phyloP scores from a whole-genome alignment of 2,797 vertebrate species.

The Psittacula derbiana region DNA sequence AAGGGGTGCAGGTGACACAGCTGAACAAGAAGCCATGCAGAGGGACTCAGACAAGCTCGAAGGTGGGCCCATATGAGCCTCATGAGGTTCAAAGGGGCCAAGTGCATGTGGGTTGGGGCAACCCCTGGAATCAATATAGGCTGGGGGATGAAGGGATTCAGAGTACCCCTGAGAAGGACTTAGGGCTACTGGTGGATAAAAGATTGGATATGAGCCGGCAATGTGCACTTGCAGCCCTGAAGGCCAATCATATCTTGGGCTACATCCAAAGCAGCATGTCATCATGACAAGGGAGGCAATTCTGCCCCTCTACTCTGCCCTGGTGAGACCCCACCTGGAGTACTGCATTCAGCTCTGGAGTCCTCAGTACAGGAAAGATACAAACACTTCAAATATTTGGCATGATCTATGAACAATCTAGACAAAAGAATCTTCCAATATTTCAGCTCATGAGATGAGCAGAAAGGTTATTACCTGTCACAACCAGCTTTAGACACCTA shows the following conservation, averaged over 20 bases:
- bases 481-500: background rate
- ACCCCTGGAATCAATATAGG: background rate
- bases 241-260: background rate
- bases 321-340: background rate
- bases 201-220: background rate
- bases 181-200: background rate
- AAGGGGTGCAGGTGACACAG: background rate
- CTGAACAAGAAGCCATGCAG: background rate
- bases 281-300: background rate
- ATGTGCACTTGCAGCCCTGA: background rate
- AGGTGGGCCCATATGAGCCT: background rate
- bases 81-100: background rate
- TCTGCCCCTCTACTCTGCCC: background rate
- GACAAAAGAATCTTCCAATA: background rate
- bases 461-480: background rate
- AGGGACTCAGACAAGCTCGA: background rate
- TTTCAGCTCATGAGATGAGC: background rate
- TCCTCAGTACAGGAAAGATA: background rate
- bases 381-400: background rate
- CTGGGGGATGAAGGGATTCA: background rate
- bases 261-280: background rate
- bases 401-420: background rate
- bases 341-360: background rate
- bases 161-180: background rate
- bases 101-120: background rate